A percentile compares a stretch with the other conserved stretches of the same genome.
Evolutionary conservation across 2,888 invertebrate genomes (phyloP).

Genomic region (Coelopa pilipes): DNA sequence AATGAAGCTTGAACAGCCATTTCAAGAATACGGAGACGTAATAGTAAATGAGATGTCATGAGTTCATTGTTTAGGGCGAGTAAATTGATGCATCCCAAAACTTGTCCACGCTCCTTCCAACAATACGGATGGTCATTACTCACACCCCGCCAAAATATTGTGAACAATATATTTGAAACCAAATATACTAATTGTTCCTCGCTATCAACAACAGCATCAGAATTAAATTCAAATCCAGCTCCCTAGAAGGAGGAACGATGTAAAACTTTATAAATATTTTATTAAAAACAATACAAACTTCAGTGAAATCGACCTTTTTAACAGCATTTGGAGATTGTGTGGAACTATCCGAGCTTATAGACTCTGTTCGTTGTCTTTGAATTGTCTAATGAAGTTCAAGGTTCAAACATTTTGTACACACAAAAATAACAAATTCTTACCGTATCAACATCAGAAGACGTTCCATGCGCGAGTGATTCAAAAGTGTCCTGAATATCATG

Average conservation of each 20-base stretch:
- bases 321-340: slow-evolving; percentile 56
- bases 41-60: slow-evolving; percentile 69
- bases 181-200: slow-evolving; percentile 72
- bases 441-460: slow-evolving; percentile 54
- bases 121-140: slow-evolving; percentile 69
- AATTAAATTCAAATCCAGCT: slow-evolving; percentile 57
- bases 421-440: slow-evolving; percentile 34
- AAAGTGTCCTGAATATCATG: slow-evolving; percentile 67
- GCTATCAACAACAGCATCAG: slow-evolving; percentile 64
- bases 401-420: neutral
- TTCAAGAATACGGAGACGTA: slow-evolving; percentile 71
- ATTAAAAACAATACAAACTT: neutral
- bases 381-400: slow-evolving; percentile 32
- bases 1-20: slow-evolving; percentile 72
- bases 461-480: slow-evolving; percentile 60
- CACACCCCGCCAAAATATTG: slow-evolving; percentile 73
- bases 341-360: slow-evolving; percentile 63
- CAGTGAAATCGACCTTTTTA: slow-evolving; percentile 58
- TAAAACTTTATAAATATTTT: neutral
- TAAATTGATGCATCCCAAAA: slow-evolving; percentile 72
- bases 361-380: slow-evolving; percentile 55
- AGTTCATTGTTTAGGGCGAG: slow-evolving; percentile 71
- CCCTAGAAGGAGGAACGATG: slow-evolving; percentile 6
- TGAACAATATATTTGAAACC: slow-evolving; percentile 70
- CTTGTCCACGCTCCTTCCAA: slow-evolving; percentile 73